Evolutionary conservation across 2,888 invertebrate genomes (phyloP), one percentile per base, ranked within the genome.

Genomic region (Troides aeacus): DNA sequence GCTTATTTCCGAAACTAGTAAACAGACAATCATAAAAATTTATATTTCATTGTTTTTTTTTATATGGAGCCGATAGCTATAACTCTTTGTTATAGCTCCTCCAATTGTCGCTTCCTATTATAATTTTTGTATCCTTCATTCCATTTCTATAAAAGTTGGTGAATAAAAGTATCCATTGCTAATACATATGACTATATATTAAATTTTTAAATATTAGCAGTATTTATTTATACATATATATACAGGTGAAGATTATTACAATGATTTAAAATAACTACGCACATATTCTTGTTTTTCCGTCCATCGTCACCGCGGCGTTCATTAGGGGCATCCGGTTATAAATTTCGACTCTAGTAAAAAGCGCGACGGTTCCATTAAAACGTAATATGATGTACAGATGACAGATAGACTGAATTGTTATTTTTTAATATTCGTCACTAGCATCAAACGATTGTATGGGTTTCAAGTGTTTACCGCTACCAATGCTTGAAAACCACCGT

Each of bases 271-370:
- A 70, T 66, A 70, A 36, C 59, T 12, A 21, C 42, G 42, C 36
- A 24, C 46, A 57, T 60, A 71, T 64, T 67, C 18, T 67, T 71
- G 61, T 67, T 64, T 62, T 64, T 50, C 30, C 58, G 64, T 67
- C 70, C 21, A 30, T 71, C 70, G 60, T 67, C 70, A 64, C 67
- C 70, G 61, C 17, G 15, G 53, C 61, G 62, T 71, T 71, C 70
- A 71, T 71, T 71, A 71, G 70, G 70, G 67, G 61, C 70, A 68
- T 71, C 70, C 70, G 67, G 67, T 68, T 67, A 70, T 67, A 64
- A 71, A 66, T 70, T 70, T 63, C 64, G 30, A 42, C 67, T 71
- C 53, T 64, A 50, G 61, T 64, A 67, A 67, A 70, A 70, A 67
- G 61, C 61, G 36, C 42, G 67, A 39, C 67, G 61, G 62, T 67